Conservation (phyloP, 2,113 vertebrate species). For the Aptenodytes forsteri region DNA sequence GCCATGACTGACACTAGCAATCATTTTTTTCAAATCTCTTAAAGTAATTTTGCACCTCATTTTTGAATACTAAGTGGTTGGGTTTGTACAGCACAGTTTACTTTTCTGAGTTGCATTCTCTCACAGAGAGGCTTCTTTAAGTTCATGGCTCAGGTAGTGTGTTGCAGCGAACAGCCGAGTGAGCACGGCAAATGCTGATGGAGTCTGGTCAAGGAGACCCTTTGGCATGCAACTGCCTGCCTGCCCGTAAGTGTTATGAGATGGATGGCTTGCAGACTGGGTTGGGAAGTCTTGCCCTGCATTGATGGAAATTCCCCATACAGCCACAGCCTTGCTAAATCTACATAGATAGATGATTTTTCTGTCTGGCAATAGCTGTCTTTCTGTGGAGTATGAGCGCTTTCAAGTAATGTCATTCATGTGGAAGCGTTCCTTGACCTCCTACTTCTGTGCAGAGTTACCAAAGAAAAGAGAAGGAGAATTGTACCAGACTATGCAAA, state of each 20-base stretch:
- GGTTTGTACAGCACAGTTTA: not conserved
- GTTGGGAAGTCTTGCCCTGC: rapidly evolving
- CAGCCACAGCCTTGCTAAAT: not conserved
- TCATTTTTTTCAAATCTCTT: not conserved
- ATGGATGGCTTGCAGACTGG: rapidly evolving
- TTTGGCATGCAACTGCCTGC: not conserved
- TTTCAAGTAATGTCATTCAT: not conserved
- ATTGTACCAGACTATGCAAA: not conserved
- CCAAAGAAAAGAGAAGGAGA: not conserved
- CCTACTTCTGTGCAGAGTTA: not conserved
- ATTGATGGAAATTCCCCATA: not conserved
- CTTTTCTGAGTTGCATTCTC: not conserved
- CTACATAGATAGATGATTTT: not conserved
- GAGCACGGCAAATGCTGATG: not conserved
- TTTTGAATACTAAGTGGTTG: not conserved
- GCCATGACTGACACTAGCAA: not conserved
- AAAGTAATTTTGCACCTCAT: not conserved
- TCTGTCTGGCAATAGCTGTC: not conserved
- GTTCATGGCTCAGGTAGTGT: not conserved
- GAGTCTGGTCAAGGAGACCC: not conserved
- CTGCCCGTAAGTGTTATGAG: not conserved
- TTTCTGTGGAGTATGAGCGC: not conserved
- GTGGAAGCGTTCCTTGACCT: not conserved
- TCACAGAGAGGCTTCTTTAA: not conserved
- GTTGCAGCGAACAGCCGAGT: not conserved